These are phyloP conservation scores for Anolis apletophallus DNA, from an alignment of 2,797 vertebrate species.

Conservation along the genomic window DNA sequence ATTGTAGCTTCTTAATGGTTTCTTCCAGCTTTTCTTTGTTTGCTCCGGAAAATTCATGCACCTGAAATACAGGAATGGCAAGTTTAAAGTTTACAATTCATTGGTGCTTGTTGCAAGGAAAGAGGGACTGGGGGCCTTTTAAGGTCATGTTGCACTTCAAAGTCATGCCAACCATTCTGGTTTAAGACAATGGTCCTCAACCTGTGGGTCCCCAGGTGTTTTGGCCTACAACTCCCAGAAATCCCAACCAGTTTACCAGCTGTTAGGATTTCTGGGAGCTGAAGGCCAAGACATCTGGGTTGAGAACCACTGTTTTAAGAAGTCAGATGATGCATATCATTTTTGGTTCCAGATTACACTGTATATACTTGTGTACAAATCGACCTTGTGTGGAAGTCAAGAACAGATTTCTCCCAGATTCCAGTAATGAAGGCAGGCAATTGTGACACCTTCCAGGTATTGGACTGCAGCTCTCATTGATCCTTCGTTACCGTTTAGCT, in stretches of 20 bases:
- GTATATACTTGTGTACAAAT: no score
- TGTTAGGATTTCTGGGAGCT: no score
- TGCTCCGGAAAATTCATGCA: conserved; percentile 87
- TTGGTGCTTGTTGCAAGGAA: neutral
- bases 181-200: no score
- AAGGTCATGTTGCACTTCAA: neutral
- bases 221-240: no score
- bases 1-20: conserved; percentile 71
- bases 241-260: no score
- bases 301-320: no score
- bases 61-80: conserved; percentile 75
- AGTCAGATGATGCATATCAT: neutral
- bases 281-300: no score
- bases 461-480: neutral
- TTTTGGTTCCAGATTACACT: neutral
- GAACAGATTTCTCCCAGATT: neutral
- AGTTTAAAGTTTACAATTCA: conserved; percentile 3
- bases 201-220: no score
- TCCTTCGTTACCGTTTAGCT: neutral
- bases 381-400: no score
- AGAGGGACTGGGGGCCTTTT: neutral
- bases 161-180: neutral
- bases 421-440: neutral
- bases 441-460: neutral
- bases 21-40: conserved; percentile 77